Evolutionary conservation across 2,113 vertebrate species (phyloP).

Genomic region (Mesembrinibis cayennensis): DNA sequence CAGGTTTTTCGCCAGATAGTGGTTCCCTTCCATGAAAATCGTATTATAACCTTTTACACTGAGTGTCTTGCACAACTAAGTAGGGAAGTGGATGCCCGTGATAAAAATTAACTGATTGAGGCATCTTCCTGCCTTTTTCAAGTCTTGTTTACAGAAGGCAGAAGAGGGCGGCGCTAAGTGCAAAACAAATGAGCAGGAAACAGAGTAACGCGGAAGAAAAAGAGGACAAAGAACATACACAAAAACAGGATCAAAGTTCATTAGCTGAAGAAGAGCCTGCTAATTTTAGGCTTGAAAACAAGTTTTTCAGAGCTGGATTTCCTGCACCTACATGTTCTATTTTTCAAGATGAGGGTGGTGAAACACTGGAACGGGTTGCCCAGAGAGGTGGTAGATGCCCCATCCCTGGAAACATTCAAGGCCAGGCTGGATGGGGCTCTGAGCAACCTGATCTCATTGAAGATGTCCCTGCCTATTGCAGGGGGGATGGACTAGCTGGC

Average conservation of each 20-base stretch:
- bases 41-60: neutral
- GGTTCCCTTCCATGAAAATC: neutral
- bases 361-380: too few relatives aligned
- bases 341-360: too few relatives aligned
- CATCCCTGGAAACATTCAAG: too few relatives aligned
- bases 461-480: too few relatives aligned
- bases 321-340: fast-evolving
- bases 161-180: neutral
- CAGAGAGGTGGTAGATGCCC: too few relatives aligned
- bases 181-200: neutral
- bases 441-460: too few relatives aligned
- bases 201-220: neutral
- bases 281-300: neutral
- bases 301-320: neutral
- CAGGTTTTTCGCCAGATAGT: neutral
- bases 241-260: neutral
- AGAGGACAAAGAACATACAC: neutral
- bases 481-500: too few relatives aligned
- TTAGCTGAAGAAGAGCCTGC: neutral
- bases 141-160: neutral
- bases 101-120: neutral
- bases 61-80: neutral
- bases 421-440: too few relatives aligned
- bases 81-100: neutral
- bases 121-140: neutral